These are phyloP conservation scores for Sebastes wilsoni DNA, from an alignment of 2,797 vertebrate species.

Conservation along the genomic window DNA sequence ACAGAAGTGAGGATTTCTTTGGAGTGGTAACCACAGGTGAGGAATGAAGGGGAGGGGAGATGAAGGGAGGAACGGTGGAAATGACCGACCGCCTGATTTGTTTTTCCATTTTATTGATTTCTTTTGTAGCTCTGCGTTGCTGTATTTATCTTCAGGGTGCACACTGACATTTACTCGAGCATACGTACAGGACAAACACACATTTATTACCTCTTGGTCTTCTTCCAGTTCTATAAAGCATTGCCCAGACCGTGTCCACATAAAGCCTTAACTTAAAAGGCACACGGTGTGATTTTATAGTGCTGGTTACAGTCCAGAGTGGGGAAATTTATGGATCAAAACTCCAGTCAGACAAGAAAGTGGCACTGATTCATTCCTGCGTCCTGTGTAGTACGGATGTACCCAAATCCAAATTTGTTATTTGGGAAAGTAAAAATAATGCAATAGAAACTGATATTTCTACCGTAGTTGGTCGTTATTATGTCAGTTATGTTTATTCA, in stretches of 20 bases:
- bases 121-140: constrained; percentile 24
- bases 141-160: constrained; percentile 52
- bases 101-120: constrained; percentile 46
- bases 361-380: not conserved
- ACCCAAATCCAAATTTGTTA: no score
- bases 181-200: constrained; percentile 38
- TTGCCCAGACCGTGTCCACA: not conserved
- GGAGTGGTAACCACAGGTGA: constrained; percentile 51
- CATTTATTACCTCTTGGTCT: constrained; percentile 29
- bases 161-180: constrained; percentile 46
- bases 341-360: not conserved
- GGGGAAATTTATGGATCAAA: not conserved
- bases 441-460: no score
- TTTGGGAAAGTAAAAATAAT: no score
- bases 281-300: not conserved
- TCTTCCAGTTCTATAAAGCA: not conserved
- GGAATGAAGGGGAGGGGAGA: constrained; percentile 31
- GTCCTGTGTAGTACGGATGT: no score
- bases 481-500: no score
- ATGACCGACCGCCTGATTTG: constrained; percentile 24
- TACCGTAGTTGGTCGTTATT: no score
- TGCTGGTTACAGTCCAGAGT: not conserved
- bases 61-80: not conserved
- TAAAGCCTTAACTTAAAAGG: not conserved
- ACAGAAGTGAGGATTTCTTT: constrained; percentile 43